These are phyloP conservation scores for Drosophila nigritarsus DNA, from an alignment of 2,888 invertebrate genomes.

Conservation along the genomic window DNA sequence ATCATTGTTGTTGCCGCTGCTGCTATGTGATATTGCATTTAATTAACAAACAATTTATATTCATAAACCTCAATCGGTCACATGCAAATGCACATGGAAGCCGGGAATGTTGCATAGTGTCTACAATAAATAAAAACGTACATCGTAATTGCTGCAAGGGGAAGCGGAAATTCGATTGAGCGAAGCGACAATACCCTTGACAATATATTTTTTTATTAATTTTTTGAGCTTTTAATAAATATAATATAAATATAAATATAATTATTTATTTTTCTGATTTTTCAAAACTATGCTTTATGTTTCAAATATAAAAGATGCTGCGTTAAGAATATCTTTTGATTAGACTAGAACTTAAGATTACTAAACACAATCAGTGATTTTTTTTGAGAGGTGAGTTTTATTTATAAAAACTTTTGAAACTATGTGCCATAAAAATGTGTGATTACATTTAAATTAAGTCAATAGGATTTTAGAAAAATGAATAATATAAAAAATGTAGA, in stretches of 20 bases:
- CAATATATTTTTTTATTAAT: not conserved
- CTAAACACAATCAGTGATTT: not conserved
- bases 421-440: not conserved
- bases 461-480: too few relatives aligned
- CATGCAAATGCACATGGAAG: conserved; percentile 68
- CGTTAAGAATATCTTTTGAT: not conserved
- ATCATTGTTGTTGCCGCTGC: conserved; percentile 25
- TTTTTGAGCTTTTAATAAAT: not conserved
- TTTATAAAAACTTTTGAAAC: not conserved
- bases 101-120: conserved; percentile 40
- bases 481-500: not conserved
- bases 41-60: conserved; percentile 81
- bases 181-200: conserved; percentile 16
- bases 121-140: conserved; percentile 24
- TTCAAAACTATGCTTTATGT: not conserved
- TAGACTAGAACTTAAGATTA: not conserved
- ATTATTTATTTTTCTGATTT: not conserved
- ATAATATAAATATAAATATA: not conserved
- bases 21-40: conserved; percentile 67
- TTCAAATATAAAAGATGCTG: not conserved
- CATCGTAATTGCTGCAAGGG: conserved; percentile 7
- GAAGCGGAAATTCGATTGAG: conserved; percentile 1
- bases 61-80: conserved; percentile 78
- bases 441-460: not conserved
- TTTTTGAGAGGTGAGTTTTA: not conserved